Percentiles rank a stretch among this genome's conserved stretches.
phyloP scores from a whole-genome alignment of 2,113 vertebrate species.

The Leucopsar rothschildi region DNA sequence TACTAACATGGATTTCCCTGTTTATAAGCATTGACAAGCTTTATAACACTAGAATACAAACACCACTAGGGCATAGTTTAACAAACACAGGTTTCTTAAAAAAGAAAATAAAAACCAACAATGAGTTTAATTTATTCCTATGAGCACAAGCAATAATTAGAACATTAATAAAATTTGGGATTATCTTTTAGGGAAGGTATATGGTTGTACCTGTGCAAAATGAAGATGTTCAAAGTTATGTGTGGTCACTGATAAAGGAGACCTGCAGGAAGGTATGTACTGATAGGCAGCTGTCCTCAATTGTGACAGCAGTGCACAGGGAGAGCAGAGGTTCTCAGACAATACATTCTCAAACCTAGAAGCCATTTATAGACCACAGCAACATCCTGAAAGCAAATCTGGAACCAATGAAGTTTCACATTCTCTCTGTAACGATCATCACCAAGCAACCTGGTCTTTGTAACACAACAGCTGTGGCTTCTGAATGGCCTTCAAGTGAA shows the following conservation, averaged over 20 bases:
- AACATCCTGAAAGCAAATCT: background rate
- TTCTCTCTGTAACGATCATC: background rate
- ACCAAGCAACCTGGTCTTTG: background rate
- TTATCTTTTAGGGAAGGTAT: background rate
- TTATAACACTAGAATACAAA: background rate
- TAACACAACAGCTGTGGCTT: background rate
- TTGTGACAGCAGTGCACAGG: background rate
- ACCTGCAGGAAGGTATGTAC: background rate
- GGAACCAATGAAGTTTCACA: background rate
- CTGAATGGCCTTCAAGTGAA: background rate
- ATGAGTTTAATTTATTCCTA: background rate
- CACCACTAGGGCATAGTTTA: background rate
- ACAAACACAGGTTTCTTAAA: background rate
- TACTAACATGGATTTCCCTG: background rate
- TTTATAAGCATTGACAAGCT: background rate
- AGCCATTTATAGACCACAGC: background rate
- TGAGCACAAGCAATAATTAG: background rate
- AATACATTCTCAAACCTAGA: background rate
- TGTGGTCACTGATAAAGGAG: background rate
- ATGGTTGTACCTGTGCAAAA: background rate
- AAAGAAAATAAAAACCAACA: too few relatives aligned
- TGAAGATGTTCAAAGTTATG: background rate
- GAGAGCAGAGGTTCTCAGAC: background rate
- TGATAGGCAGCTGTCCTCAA: background rate
- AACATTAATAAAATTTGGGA: background rate